Percentiles rank a stretch among this genome's conserved stretches.
phyloP scores from a whole-genome alignment of 1,140 invertebrate genomes.

The Probaryconus sp. region DNA sequence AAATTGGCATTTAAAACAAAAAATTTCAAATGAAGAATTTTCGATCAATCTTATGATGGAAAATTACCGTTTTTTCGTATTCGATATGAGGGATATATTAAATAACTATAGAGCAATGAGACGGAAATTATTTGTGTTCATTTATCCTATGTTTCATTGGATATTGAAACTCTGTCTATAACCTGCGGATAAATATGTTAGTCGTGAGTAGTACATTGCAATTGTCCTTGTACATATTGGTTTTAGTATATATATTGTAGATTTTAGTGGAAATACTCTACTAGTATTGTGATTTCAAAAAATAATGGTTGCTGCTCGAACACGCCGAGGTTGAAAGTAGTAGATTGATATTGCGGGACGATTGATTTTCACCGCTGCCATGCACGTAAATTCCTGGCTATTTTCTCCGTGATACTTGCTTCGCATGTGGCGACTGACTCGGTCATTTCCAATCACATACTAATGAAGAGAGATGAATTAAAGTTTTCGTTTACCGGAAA shows the following conservation, averaged over 20 bases:
- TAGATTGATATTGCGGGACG: slow-evolving; percentile 72
- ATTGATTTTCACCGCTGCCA: slow-evolving; percentile 65
- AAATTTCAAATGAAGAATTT: no score
- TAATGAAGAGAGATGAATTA: slow-evolving; percentile 42
- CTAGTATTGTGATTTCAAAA: slow-evolving; percentile 63
- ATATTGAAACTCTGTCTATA: slow-evolving; percentile 21
- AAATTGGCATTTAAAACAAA: no score
- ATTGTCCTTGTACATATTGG: slow-evolving; percentile 29
- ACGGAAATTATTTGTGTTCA: slow-evolving; percentile 25
- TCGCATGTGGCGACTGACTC: slow-evolving; percentile 22
- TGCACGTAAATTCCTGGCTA: slow-evolving; percentile 35
- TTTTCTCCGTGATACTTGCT: slow-evolving; percentile 29
- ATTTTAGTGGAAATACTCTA: slow-evolving; percentile 33
- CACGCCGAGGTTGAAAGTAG: slow-evolving; percentile 60
- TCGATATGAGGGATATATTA: not conserved
- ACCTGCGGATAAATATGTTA: slow-evolving; percentile 36
- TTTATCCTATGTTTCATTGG: slow-evolving; percentile 25
- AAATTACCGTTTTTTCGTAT: no score
- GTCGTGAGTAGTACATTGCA: slow-evolving; percentile 30
- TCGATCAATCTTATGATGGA: no score
- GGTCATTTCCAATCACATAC: slow-evolving; percentile 53
- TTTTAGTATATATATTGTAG: slow-evolving; percentile 23
- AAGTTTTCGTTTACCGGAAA: slow-evolving; percentile 21
- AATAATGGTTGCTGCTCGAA: slow-evolving; percentile 61
- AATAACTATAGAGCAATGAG: no score